A percentile compares a stretch with the other conserved stretches of the same genome.
Conservation (phyloP, 2,113 vertebrate genomes). For the Calyptomena viridis region DNA sequence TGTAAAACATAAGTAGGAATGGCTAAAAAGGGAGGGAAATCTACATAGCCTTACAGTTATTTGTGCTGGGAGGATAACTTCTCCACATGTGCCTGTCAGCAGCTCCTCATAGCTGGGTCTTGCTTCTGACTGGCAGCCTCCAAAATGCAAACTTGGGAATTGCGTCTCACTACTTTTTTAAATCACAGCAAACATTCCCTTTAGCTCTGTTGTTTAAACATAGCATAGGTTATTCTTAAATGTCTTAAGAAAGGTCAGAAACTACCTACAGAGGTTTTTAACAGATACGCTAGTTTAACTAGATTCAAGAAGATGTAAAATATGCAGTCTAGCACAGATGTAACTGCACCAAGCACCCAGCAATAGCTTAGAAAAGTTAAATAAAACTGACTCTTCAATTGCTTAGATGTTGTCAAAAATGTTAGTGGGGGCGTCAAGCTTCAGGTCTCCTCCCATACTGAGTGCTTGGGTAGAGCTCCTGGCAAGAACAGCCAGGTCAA, state of each 20-base stretch:
- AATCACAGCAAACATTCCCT: background rate
- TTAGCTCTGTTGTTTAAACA: background rate
- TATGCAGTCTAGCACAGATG: background rate
- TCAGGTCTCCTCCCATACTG: background rate
- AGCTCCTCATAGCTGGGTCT: background rate
- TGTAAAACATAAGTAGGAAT: background rate
- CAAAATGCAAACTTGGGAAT: rapidly evolving
- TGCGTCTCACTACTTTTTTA: background rate
- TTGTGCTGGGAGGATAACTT: background rate
- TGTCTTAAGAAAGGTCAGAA: background rate
- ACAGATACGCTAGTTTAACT: background rate
- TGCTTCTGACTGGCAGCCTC: background rate
- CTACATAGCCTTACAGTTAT: background rate
- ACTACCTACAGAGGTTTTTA: background rate
- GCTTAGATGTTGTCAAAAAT: background rate
- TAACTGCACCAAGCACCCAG: background rate
- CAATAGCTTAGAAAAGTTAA: background rate
- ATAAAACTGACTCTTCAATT: background rate
- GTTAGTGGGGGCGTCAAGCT: background rate
- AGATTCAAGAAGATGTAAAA: background rate
- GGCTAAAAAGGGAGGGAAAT: background rate
- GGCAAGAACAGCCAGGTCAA: background rate
- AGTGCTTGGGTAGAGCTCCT: background rate
- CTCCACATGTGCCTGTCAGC: background rate
- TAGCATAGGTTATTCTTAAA: background rate